Evolutionary conservation across 1,140 invertebrate species (phyloP), one percentile per base, ranked within the genome.

Genomic region (Ooceraea biroi): DNA sequence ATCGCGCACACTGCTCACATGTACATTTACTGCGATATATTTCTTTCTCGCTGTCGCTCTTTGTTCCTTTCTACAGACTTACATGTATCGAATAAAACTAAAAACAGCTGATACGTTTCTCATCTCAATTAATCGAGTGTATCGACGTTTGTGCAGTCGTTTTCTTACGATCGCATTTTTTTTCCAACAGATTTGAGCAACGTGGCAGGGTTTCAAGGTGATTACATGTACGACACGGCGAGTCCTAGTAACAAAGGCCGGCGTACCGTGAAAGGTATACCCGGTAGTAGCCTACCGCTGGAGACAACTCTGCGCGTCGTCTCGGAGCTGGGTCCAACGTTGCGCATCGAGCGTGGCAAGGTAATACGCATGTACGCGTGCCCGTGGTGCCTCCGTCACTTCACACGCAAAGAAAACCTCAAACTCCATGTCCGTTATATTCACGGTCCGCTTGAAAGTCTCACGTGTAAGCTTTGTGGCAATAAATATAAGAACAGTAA

Each of bases 401-500:
- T 94, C 66, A 94, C 94, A 30, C 92, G 94, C 27, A 94, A 93
- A 83, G 93, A 94, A 87, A 94, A 94, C 91, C 91, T 95, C 50
- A 94, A 94, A 83, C 84, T 94, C 50, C 94, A 95, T 80, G 93
- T 95, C 8, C 89, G 91, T 61, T 94, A 94, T 73, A 94, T 94
- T 73, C 94, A 95, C 65, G 94, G 94, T 7, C 94, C 94, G 5
- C 90, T 94, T 73, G 93, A 94, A 90, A 94, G 91, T 89, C 91
- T 94, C 19, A 94, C 93, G n/a, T 95, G 94, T 90, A 94, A 94
- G 82, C 91, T 94, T 48, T 95, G 94, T 84, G 93, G 93, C 48
- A 94, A 94, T 88, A 94, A 93, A 89, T 95, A 94, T 87, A 94
- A 95, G 76, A 95, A 95, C 78, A 94, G 94, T 80, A 95, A 95